Evolutionary conservation across 2,888 invertebrate species (phyloP).

Genomic region (Aquatica leii): DNA sequence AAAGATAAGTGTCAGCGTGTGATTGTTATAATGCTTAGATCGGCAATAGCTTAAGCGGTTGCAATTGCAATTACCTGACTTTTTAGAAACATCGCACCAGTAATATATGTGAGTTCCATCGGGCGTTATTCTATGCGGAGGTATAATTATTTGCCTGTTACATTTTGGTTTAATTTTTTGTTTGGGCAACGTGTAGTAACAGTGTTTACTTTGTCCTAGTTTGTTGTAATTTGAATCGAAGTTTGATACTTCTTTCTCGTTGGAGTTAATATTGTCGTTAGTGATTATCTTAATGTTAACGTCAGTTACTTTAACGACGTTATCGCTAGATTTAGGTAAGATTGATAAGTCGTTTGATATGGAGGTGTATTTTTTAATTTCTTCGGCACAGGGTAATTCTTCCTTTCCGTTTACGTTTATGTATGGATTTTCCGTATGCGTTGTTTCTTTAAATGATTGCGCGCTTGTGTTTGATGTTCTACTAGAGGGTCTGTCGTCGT

Average conservation of each 20-base stretch:
- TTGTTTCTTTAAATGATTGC: constrained; percentile 49
- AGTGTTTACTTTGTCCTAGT: constrained; percentile 56
- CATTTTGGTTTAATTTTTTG: constrained; percentile 47
- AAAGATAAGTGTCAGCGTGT: neutral
- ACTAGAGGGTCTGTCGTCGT: constrained; percentile 52
- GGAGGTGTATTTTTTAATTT: constrained; percentile 53
- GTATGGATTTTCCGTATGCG: constrained; percentile 57
- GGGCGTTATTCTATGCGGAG: constrained; percentile 79
- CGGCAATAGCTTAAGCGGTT: neutral
- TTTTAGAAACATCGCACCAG: constrained; percentile 83
- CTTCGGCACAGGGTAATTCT: constrained; percentile 69
- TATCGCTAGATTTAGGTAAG: constrained; percentile 13
- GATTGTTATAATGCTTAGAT: neutral
- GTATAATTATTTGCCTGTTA: constrained; percentile 60
- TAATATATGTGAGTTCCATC: constrained; percentile 88
- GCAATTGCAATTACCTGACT: constrained; percentile 45
- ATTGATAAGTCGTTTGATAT: constrained; percentile 33
- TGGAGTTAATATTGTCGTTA: constrained; percentile 32
- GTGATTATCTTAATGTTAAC: constrained; percentile 27
- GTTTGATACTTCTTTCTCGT: constrained; percentile 38
- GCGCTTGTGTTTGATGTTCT: constrained; percentile 56
- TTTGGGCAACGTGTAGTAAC: constrained; percentile 66
- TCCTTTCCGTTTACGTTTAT: constrained; percentile 74
- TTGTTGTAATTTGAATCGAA: constrained; percentile 58
- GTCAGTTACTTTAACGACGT: constrained; percentile 4